Conservation (phyloP, 2,113 vertebrate species). For the Chionodraco myersi region DNA sequence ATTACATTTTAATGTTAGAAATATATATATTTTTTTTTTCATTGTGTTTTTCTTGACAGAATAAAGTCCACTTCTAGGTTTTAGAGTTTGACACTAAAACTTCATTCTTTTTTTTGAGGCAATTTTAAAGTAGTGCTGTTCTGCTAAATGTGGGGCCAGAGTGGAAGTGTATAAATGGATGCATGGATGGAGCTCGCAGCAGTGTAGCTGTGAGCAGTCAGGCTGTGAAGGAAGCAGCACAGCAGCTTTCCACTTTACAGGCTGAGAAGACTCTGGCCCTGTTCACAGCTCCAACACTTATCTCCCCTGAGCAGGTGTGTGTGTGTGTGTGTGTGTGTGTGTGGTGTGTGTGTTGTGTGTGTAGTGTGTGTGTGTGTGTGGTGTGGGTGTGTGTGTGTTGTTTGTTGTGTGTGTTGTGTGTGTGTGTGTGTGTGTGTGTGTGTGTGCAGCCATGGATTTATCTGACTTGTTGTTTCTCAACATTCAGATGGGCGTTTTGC, state of each 20-base stretch:
- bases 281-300: conserved; percentile 68
- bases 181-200: conserved; percentile 19
- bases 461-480: conserved; percentile 45
- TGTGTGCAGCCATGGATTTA: conserved; percentile 28
- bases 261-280: conserved; percentile 54
- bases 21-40: no score
- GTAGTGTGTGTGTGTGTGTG: conserved; percentile 48
- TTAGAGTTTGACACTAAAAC: no score
- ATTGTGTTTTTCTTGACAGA: no score
- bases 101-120: background rate
- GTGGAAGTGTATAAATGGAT: conserved; percentile 13
- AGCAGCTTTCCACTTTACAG: conserved; percentile 52
- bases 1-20: no score
- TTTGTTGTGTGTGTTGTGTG: no score
- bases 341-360: no score
- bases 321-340: conserved; percentile 35
- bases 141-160: conserved; percentile 21
- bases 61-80: no score
- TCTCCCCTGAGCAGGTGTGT: conserved; percentile 75
- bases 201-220: conserved; percentile 36
- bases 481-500: conserved; percentile 41
- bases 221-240: conserved; percentile 37
- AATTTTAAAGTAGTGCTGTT: background rate
- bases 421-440: conserved; percentile 57
- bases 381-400: no score